Evolutionary conservation across 1,140 invertebrate genomes (phyloP), one percentile per base, ranked within the genome.

Genomic region (Euborellia annulipes): DNA sequence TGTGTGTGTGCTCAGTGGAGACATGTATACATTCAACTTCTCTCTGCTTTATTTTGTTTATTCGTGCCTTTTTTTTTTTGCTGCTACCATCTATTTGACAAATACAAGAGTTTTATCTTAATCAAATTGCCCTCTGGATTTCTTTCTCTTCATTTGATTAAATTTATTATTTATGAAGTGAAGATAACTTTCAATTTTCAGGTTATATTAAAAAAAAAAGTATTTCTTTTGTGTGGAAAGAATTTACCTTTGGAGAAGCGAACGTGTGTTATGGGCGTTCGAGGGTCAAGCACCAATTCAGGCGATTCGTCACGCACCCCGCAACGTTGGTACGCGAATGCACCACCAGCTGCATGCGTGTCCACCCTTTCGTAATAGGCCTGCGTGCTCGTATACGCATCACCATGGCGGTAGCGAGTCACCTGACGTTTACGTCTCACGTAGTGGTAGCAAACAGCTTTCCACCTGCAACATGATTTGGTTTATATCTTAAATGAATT

Each of bases 351-450:
- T 1, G 79, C 78, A 54, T 85, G 79, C 1, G 82, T 81, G 61
- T 88, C 87, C 13, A 88, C 79, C 45, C 85, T 62, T 56, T 90
- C 85, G 57, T 88, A 87, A 59, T 85, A 88, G 0, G 86, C 81
- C 72, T 86, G 70, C 34, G 81, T 84, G 9, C 78, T 80, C 1
- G 82, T 84, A 55, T 83, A 84, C 38, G 82, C 78, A 59, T 85
- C 82, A 4, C 83, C 84, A 63, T 87, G 85, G 39, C 82, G 68
- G 57, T 87, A 87, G 40, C 83, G 69, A 37, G 77, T 80, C 51
- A 79, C 74, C 58, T 80, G 76, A 30, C 82, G 64, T 55, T 85
- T 84, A 47, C 83, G 68, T 36, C 84, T 60, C 20, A 85, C 77
- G 58, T 88, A 88, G 64, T 90, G 85, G 62, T 88, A 89, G 55